Evolutionary conservation across 2,113 vertebrate species (phyloP).

Genomic region (Actinemys pallida): DNA sequence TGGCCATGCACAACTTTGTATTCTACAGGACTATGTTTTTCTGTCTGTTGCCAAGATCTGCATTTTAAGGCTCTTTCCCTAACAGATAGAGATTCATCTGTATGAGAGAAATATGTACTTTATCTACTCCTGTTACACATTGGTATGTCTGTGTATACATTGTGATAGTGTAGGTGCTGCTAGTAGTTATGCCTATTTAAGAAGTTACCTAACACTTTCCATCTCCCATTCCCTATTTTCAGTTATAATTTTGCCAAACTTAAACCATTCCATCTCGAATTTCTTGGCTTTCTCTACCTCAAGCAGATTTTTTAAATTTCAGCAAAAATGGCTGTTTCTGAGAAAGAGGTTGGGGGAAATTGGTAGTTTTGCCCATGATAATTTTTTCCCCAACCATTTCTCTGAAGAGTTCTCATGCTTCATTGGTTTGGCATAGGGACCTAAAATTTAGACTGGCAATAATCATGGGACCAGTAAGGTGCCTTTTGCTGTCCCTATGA

Average conservation of each 20-base stretch:
- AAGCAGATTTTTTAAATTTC: background rate
- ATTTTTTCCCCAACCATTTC: background rate
- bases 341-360: background rate
- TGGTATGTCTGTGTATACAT: background rate
- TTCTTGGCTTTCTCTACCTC: background rate
- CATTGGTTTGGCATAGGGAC: background rate
- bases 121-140: background rate
- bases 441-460: background rate
- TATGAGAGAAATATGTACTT: rapidly evolving
- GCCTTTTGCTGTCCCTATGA: background rate
- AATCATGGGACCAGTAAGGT: background rate
- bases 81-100: background rate
- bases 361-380: background rate
- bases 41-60: background rate
- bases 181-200: background rate
- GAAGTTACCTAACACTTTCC: background rate
- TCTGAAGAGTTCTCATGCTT: background rate
- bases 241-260: background rate
- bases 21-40: background rate
- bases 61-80: background rate
- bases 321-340: background rate
- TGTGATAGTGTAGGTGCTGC: background rate
- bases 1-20: background rate
- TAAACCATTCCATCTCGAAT: background rate
- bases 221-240: background rate